Conservation (phyloP, 2,113 vertebrate genomes). For the Pimephales promelas region DNA sequence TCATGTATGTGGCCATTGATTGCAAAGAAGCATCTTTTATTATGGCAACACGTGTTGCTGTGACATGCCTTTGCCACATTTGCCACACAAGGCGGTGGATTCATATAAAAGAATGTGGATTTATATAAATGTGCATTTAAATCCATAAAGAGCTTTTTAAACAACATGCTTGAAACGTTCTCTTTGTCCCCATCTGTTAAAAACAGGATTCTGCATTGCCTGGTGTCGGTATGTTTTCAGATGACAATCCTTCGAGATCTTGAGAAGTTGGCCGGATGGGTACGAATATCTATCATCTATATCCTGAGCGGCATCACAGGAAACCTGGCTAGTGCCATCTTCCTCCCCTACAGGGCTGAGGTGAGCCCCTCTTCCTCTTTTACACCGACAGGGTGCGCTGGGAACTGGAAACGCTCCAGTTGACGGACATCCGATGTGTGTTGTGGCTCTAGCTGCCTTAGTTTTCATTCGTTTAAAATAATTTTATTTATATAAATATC, state of each 20-base stretch:
- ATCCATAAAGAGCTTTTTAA: slow-evolving; percentile 9
- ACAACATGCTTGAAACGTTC: slow-evolving; percentile 2
- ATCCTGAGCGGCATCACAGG: slow-evolving; percentile 95
- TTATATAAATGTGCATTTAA: background rate
- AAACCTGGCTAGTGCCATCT: slow-evolving; percentile 96
- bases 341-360: slow-evolving; percentile 97
- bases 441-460: background rate
- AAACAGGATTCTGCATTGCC: slow-evolving; percentile 93
- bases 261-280: slow-evolving; percentile 98
- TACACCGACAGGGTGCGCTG: background rate
- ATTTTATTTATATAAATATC: background rate
- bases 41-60: background rate
- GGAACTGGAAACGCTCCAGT: background rate
- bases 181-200: slow-evolving; percentile 48
- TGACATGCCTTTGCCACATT: background rate
- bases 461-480: background rate
- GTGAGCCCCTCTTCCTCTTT: slow-evolving; percentile 67
- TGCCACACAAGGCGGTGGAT: background rate
- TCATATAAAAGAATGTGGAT: no score
- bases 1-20: background rate
- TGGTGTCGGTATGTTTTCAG: slow-evolving; percentile 96
- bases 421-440: background rate
- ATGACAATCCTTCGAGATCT: slow-evolving; percentile 97
- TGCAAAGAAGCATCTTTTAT: no score
- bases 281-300: slow-evolving; percentile 98